Conservation (phyloP, 2,113 vertebrate genomes). For the Willisornis vidua region DNA sequence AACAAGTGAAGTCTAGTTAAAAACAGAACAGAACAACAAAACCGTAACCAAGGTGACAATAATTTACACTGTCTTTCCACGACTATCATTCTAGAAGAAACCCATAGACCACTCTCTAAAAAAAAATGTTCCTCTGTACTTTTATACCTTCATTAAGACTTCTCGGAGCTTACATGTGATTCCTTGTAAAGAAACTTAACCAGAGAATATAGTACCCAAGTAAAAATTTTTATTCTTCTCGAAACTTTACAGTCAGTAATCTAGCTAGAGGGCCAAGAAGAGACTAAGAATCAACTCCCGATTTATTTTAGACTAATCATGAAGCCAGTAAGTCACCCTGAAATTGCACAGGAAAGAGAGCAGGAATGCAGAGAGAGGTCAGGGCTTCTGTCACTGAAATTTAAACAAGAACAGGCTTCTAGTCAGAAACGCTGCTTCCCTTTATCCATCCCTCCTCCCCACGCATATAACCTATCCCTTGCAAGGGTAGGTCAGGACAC, state of each 20-base stretch:
- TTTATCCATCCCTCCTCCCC: neutral
- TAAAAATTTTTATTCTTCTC: neutral
- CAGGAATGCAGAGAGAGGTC: constrained; percentile 45
- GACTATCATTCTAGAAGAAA: constrained; percentile 15
- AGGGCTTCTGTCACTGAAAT: constrained; percentile 34
- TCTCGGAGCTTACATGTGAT: neutral
- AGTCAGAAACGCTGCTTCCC: neutral
- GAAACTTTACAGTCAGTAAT: neutral
- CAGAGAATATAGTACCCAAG: neutral
- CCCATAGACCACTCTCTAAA: neutral
- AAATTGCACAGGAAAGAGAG: constrained; percentile 48
- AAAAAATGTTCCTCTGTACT: neutral
- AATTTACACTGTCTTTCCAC: neutral
- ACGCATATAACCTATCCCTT: neutral
- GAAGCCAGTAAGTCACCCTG: constrained; percentile 41
- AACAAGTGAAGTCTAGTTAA: neutral
- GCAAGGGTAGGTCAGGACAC: neutral
- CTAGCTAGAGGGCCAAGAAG: neutral
- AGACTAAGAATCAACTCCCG: neutral
- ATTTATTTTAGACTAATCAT: constrained; percentile 45
- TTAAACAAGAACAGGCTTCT: constrained; percentile 12
- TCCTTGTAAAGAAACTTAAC: neutral
- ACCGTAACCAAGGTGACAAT: neutral
- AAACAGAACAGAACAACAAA: neutral
- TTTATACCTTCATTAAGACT: constrained; percentile 5